Evolutionary conservation across 2,888 invertebrate species (phyloP).

Genomic region (Pollenia angustigena): DNA sequence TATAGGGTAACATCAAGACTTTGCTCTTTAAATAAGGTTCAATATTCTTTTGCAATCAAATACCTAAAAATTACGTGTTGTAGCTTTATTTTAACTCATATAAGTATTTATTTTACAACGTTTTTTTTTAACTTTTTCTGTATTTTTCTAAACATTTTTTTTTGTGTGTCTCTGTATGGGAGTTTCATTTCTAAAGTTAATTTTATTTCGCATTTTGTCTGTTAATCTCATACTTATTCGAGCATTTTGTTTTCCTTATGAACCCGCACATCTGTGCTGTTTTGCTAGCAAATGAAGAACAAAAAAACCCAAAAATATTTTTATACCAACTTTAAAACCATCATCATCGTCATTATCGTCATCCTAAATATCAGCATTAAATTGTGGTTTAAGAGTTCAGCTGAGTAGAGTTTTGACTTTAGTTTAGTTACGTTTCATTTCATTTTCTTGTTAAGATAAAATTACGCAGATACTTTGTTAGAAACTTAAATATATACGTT

Average conservation of each 20-base stretch:
- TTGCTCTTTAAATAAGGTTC: constrained; percentile 44
- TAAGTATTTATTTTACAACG: constrained; percentile 3
- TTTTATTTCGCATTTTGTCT: constrained; percentile 17
- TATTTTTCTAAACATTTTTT: constrained; percentile 8
- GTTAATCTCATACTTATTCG: constrained; percentile 26
- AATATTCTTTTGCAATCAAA: constrained; percentile 66
- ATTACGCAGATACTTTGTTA: constrained; percentile 69
- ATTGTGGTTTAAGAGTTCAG: constrained; percentile 28
- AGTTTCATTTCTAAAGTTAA: constrained; percentile 5
- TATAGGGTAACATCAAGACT: background rate
- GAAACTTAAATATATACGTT: constrained; percentile 50
- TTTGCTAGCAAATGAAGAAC: background rate
- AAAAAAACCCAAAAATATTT: background rate
- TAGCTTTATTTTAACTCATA: constrained; percentile 17
- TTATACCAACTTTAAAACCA: constrained; percentile 29
- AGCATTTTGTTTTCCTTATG: constrained; percentile 53
- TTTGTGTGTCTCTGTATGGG: constrained; percentile 20
- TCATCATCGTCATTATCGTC: constrained; percentile 25
- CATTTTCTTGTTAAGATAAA: constrained; percentile 68
- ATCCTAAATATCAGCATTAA: constrained; percentile 8
- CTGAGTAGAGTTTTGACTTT: background rate
- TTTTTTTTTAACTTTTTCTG: background rate
- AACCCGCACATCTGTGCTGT: constrained; percentile 71
- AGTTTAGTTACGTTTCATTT: constrained; percentile 50
- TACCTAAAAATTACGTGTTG: constrained; percentile 50